Evolutionary conservation across 1,140 invertebrate species (phyloP).

Genomic region (Drosophila obscura): DNA sequence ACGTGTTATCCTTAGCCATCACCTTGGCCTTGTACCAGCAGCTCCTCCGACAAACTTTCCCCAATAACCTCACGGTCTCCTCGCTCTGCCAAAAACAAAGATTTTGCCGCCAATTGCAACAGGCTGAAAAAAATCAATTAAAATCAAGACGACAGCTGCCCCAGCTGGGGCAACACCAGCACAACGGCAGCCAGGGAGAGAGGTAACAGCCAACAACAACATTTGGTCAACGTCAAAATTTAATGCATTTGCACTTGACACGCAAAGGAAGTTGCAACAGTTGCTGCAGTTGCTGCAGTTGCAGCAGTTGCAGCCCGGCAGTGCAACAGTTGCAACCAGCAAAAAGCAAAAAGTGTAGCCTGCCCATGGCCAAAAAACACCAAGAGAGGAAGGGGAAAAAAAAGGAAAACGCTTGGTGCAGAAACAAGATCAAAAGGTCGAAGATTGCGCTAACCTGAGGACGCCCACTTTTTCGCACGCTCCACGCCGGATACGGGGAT

Average conservation of each 20-base stretch:
- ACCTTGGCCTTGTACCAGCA: background rate
- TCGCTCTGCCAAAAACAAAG: constrained; percentile 32
- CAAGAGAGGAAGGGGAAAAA: constrained; percentile 12
- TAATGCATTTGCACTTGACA: constrained; percentile 82
- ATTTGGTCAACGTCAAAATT: constrained; percentile 72
- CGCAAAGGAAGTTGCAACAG: constrained; percentile 77
- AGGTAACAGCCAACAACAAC: constrained; percentile 30
- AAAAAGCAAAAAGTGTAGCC: constrained; percentile 35
- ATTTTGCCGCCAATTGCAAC: constrained; percentile 55
- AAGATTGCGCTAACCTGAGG: constrained; percentile 73
- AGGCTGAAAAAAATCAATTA: constrained; percentile 72
- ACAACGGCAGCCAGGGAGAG: constrained; percentile 1
- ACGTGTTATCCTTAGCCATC: background rate
- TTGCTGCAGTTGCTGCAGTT: constrained; percentile 59
- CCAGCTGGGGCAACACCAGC: constrained; percentile 16
- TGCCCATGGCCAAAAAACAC: constrained; percentile 43
- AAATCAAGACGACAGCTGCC: constrained; percentile 75
- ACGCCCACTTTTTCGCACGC: constrained; percentile 81
- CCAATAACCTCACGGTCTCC: constrained; percentile 37
- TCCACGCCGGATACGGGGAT: constrained; percentile 62
- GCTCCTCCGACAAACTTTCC: constrained; percentile 43
- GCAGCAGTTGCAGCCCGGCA: constrained; percentile 24
- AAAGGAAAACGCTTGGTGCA: constrained; percentile 26
- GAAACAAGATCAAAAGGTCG: constrained; percentile 81
- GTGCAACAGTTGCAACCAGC: constrained; percentile 43